These are phyloP conservation scores for Drosophila meridionalis DNA, from an alignment of 2,888 invertebrate genomes.

Conservation along the genomic window DNA sequence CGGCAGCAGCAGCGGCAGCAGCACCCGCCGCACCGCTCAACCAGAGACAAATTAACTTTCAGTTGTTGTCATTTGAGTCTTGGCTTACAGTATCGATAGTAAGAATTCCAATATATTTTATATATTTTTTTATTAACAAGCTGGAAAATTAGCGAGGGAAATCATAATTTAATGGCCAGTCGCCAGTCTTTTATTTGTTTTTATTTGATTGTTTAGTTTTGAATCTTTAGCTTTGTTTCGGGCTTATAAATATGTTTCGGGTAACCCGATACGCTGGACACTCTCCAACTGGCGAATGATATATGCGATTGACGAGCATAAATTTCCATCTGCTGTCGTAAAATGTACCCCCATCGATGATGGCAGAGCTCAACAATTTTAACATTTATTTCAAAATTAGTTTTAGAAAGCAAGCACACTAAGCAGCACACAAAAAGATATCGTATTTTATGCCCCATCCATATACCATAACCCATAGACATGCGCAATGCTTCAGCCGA, in stretches of 20 bases:
- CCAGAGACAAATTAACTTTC: conserved; percentile 66
- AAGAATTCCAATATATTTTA: conserved; percentile 46
- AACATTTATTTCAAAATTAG: conserved; percentile 77
- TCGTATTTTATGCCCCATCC: conserved; percentile 66
- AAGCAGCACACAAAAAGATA: conserved; percentile 63
- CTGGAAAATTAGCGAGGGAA: conserved; percentile 72
- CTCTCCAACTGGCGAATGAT: conserved; percentile 42
- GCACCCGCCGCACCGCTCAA: conserved; percentile 21
- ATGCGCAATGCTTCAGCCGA: conserved; percentile 40
- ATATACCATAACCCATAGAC: conserved; percentile 42
- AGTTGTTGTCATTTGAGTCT: conserved; percentile 45
- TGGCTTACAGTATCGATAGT: conserved; percentile 56
- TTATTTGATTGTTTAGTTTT: conserved; percentile 57
- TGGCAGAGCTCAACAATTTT: conserved; percentile 49
- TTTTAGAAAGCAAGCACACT: conserved; percentile 62
- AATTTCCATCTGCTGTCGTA: conserved; percentile 56
- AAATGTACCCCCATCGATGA: conserved; percentile 72
- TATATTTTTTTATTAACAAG: conserved; percentile 78
- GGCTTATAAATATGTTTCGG: conserved; percentile 39
- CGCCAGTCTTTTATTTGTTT: conserved; percentile 56
- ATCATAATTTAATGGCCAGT: conserved; percentile 78
- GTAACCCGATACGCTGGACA: conserved; percentile 54
- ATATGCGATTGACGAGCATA: conserved; percentile 53
- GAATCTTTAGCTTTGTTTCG: conserved; percentile 47
- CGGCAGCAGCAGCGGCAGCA: conserved; percentile 64